Evolutionary conservation across 2,888 invertebrate species (phyloP).

Genomic region (Tribolium freemani): DNA sequence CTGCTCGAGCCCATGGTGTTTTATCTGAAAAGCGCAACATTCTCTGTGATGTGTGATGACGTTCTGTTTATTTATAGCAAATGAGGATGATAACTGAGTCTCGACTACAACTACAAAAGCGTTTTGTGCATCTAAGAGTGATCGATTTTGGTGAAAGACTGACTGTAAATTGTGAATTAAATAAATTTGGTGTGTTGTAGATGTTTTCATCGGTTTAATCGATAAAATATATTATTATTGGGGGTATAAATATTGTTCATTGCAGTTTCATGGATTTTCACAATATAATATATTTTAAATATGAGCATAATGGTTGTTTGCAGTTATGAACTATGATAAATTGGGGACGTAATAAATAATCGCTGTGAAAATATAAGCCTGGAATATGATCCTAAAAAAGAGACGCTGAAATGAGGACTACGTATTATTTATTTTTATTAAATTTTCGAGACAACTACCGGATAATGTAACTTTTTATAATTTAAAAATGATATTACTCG

Average conservation of each 20-base stretch:
- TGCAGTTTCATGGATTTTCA: background rate
- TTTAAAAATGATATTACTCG: too few species aligned
- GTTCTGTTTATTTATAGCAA: conserved; percentile 10
- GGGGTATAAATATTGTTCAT: background rate
- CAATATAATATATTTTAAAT: background rate
- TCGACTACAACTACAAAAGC: background rate
- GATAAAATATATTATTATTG: background rate
- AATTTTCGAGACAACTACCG: too few species aligned
- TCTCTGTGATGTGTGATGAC: background rate
- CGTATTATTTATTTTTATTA: too few species aligned
- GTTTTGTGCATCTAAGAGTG: background rate
- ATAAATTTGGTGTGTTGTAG: background rate
- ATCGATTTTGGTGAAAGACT: background rate
- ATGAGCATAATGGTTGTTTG: too few species aligned
- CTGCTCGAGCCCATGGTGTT: conserved; percentile 62
- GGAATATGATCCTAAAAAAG: too few species aligned
- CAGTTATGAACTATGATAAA: too few species aligned
- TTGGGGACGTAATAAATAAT: too few species aligned
- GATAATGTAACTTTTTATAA: too few species aligned
- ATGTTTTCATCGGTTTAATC: background rate
- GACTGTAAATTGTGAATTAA: background rate
- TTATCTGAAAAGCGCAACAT: conserved; percentile 19
- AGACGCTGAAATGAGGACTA: too few species aligned
- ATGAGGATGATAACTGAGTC: background rate
- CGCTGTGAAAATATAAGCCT: too few species aligned